Conservation (phyloP, 2,113 vertebrate species). For the Apeltes quadracus region DNA sequence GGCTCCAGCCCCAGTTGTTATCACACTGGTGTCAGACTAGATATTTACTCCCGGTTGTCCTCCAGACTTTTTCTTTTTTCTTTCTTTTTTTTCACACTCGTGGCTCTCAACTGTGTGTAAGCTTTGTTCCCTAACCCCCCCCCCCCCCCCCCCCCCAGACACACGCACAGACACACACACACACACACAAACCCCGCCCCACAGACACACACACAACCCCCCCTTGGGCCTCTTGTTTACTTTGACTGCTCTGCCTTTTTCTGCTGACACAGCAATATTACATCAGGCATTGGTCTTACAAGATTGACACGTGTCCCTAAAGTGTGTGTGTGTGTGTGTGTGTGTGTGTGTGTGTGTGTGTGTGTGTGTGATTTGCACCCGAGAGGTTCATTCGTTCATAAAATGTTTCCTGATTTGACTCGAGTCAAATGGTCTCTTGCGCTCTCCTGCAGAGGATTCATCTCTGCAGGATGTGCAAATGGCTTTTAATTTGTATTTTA, state of each 20-base stretch:
- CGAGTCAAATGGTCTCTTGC: no score
- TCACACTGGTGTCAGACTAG: constrained; percentile 56
- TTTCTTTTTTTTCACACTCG: not conserved
- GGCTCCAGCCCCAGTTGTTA: constrained; percentile 39
- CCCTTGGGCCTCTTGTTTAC: constrained; percentile 24
- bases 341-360: no score
- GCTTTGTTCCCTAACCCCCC: constrained; percentile 40
- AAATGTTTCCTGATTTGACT: constrained; percentile 2
- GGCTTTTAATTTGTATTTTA: not conserved
- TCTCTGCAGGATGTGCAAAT: constrained; percentile 2
- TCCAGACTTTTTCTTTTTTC: not conserved
- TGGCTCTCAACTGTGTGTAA: constrained; percentile 22
- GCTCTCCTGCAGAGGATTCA: not conserved
- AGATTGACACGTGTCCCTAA: not conserved
- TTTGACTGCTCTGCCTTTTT: constrained; percentile 10
- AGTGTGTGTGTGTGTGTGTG: no score
- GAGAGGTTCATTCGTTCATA: not conserved
- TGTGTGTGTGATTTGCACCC: not conserved
- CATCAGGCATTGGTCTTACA: constrained; percentile 46
- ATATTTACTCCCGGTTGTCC: constrained; percentile 43
- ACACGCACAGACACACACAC: no score
- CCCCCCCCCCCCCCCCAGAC: constrained; percentile 37
- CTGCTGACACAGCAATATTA: constrained; percentile 50
- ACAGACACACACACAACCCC: constrained; percentile 28
- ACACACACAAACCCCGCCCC: no score